Evolutionary conservation across 2,888 invertebrate genomes (phyloP).

Genomic region (Hydropsyche betteni): DNA sequence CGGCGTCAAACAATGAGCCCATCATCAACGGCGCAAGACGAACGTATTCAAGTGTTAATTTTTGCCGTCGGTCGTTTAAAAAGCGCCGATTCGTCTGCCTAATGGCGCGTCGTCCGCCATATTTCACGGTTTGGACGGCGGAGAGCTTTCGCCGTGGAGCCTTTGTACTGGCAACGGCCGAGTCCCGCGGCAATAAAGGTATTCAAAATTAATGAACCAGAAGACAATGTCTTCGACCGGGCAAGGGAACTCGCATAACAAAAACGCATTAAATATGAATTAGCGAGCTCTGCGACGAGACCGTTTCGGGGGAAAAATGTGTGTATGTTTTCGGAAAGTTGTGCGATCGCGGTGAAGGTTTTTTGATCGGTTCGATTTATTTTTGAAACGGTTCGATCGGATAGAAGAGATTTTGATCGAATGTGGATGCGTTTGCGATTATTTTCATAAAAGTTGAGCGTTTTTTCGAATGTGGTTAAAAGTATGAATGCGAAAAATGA

Average conservation of each 20-base stretch:
- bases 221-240: constrained; percentile 47
- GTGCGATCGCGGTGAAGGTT: too few species aligned
- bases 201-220: constrained; percentile 51
- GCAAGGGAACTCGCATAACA: constrained; percentile 45
- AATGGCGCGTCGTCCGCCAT: constrained; percentile 31
- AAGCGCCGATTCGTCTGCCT: neutral
- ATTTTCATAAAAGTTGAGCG: too few species aligned
- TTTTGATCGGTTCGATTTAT: too few species aligned
- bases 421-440: too few species aligned
- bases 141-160: constrained; percentile 38
- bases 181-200: constrained; percentile 44
- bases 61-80: neutral
- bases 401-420: too few species aligned
- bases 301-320: too few species aligned
- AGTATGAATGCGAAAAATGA: too few species aligned
- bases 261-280: constrained; percentile 52
- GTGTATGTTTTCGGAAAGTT: too few species aligned
- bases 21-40: too few species aligned
- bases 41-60: neutral
- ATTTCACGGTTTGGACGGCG: constrained; percentile 47
- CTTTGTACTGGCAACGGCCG: constrained; percentile 9
- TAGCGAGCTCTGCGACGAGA: constrained; percentile 21
- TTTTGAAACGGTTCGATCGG: too few species aligned
- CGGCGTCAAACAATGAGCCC: too few species aligned
- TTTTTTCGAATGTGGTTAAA: too few species aligned